These are phyloP conservation scores for Sebastes hopkinsi DNA, from an alignment of 2,797 vertebrate genomes.

Conservation along the genomic window DNA sequence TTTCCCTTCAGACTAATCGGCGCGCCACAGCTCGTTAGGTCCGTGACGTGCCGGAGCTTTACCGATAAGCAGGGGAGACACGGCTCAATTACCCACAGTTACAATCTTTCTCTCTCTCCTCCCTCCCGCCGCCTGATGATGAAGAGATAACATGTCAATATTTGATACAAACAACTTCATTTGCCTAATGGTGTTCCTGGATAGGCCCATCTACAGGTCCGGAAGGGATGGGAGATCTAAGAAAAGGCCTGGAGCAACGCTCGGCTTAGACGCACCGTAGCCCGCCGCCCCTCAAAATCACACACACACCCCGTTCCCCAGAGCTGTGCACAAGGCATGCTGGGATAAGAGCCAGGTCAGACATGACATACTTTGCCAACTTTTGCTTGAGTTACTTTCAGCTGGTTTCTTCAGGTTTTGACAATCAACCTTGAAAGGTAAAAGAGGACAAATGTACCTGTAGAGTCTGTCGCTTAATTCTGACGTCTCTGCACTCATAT, in stretches of 20 bases:
- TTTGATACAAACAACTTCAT: conserved; percentile 83
- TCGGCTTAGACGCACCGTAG: conserved; percentile 45
- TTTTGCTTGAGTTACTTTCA: conserved; percentile 38
- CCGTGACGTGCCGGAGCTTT: conserved; percentile 80
- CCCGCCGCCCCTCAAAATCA: conserved; percentile 31
- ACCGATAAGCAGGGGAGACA: conserved; percentile 83
- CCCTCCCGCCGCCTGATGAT: conserved; percentile 71
- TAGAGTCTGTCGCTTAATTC: background rate
- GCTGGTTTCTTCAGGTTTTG: background rate
- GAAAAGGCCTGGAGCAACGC: conserved; percentile 66
- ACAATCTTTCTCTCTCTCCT: conserved; percentile 77
- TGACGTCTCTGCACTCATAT: background rate
- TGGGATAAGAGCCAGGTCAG: conserved; percentile 37
- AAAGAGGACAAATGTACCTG: background rate
- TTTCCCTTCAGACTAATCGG: conserved; percentile 84
- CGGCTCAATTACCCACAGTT: conserved; percentile 83
- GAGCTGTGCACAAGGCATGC: conserved; percentile 36
- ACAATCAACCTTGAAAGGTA: background rate
- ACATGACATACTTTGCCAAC: conserved; percentile 43
- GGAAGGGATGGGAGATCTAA: conserved; percentile 76
- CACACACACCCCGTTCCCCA: conserved; percentile 17
- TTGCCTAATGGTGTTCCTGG: conserved; percentile 81
- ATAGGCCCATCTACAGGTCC: conserved; percentile 71
- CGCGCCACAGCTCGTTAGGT: conserved; percentile 83
- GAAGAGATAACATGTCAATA: conserved; percentile 83